Percentiles rank a stretch among this genome's conserved stretches.
Evolutionary conservation across 37 sponge, comb jelly and placozoan genomes (phyloP).

Genomic region (Haliclona indistincta): DNA sequence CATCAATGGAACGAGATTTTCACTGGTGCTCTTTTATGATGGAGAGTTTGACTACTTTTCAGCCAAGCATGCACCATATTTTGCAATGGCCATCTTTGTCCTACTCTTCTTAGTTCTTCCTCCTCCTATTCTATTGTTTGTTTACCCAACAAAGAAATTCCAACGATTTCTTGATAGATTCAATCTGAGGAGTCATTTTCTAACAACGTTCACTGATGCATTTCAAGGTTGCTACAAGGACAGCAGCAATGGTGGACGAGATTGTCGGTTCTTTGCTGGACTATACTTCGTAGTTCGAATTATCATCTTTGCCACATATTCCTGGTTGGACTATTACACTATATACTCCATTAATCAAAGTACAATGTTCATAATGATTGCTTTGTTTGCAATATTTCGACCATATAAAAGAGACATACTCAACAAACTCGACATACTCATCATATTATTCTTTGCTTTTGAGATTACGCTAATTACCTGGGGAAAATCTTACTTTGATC

Average conservation of each 20-base stretch:
- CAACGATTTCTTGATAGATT: not conserved
- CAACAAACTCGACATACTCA: not conserved
- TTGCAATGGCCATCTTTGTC: not conserved
- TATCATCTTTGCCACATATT: not conserved
- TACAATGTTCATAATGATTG: not conserved
- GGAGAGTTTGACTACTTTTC: not conserved
- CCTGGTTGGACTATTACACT: not conserved
- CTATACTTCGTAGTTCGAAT: not conserved
- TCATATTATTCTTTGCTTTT: not conserved
- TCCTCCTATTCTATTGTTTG: not conserved
- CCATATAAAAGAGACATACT: conserved; percentile 7
- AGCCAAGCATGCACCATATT: not conserved
- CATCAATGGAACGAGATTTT: not conserved
- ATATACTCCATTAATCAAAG: not conserved
- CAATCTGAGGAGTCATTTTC: not conserved
- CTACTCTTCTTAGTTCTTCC: not conserved
- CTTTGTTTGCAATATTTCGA: not conserved
- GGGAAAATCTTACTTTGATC: no score
- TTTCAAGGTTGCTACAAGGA: conserved; percentile 1
- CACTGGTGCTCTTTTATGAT: not conserved
- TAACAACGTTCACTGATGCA: not conserved
- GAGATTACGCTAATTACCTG: not conserved
- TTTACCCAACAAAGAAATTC: not conserved
- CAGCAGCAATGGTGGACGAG: not conserved
- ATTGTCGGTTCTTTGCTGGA: conserved; percentile 9